A percentile compares a stretch with the other conserved stretches of the same genome.
Conservation (phyloP, 2,113 vertebrate genomes). For the Rousettus leschenaultii region DNA sequence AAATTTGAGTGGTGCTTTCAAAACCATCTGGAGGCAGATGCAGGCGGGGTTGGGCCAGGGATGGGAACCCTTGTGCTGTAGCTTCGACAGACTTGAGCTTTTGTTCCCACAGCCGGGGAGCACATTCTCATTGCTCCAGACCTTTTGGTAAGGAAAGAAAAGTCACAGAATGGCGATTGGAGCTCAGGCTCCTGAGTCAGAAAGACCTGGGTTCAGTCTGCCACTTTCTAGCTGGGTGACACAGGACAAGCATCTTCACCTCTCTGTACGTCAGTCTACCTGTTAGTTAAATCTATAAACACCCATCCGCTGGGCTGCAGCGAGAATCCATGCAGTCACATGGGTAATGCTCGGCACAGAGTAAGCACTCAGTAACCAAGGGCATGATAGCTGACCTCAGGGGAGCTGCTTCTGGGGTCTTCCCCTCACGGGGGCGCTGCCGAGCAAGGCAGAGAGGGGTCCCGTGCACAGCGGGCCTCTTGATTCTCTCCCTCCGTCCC, state of each 20-base stretch:
- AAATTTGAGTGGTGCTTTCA: not conserved
- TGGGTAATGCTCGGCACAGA: not conserved
- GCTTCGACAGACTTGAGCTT: not conserved
- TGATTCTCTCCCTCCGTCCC: not conserved
- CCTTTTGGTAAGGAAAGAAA: not conserved
- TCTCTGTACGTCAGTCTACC: not conserved
- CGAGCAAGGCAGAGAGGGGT: not conserved
- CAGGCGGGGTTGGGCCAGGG: not conserved
- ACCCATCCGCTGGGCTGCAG: not conserved
- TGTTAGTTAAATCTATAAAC: not conserved
- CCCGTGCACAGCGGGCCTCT: accelerated
- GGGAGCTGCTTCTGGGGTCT: not conserved
- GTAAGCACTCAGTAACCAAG: not conserved
- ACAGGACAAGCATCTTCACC: not conserved
- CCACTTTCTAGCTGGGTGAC: not conserved
- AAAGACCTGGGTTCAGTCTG: not conserved
- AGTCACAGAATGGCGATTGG: not conserved
- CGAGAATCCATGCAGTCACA: not conserved
- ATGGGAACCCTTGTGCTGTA: accelerated
- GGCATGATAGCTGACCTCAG: not conserved
- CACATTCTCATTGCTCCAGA: not conserved
- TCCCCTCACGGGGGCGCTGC: not conserved
- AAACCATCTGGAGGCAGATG: not conserved
- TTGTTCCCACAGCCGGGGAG: not conserved
- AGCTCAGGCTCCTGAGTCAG: not conserved